Percentiles rank a stretch among this genome's conserved stretches.
phyloP scores from a whole-genome alignment of 2,888 invertebrate genomes.

The Agrotis ipsilon region DNA sequence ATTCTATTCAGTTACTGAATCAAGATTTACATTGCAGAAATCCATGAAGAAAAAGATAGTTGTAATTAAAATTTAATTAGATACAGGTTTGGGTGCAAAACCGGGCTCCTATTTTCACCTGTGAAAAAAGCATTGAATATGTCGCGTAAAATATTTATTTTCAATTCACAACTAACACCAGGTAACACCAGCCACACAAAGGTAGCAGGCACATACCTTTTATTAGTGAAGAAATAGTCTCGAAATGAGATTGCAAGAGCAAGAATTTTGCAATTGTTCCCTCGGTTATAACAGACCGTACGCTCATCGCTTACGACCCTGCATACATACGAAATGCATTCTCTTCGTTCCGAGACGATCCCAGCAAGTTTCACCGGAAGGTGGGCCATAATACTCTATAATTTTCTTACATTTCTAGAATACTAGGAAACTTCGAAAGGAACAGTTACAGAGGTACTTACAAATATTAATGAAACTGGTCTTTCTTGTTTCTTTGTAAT shows the following conservation, averaged over 20 bases:
- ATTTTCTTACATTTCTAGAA: constrained; percentile 36
- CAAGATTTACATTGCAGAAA: too few species aligned
- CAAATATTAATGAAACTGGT: constrained; percentile 1
- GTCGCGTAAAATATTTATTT: background rate
- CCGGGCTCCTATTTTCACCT: too few species aligned
- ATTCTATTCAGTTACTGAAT: too few species aligned
- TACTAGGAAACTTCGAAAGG: constrained; percentile 23
- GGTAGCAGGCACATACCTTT: constrained; percentile 36
- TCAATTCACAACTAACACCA: background rate
- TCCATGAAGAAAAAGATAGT: too few species aligned
- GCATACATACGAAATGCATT: constrained; percentile 61
- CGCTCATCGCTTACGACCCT: constrained; percentile 50
- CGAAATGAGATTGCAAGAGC: constrained; percentile 45
- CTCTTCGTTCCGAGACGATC: constrained; percentile 23
- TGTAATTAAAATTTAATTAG: too few species aligned
- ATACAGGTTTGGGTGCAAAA: too few species aligned
- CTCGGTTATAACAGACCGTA: constrained; percentile 51
- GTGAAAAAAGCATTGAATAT: background rate
- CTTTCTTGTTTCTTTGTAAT: background rate
- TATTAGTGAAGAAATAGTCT: constrained; percentile 51
- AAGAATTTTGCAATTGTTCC: constrained; percentile 57
- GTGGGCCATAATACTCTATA: constrained; percentile 30
- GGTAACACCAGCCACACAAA: background rate
- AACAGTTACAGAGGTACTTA: constrained; percentile 5
- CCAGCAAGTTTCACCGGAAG: constrained; percentile 34